Conservation (phyloP, 2,888 invertebrate genomes). For the Lepidocyrtinus sp. region DNA sequence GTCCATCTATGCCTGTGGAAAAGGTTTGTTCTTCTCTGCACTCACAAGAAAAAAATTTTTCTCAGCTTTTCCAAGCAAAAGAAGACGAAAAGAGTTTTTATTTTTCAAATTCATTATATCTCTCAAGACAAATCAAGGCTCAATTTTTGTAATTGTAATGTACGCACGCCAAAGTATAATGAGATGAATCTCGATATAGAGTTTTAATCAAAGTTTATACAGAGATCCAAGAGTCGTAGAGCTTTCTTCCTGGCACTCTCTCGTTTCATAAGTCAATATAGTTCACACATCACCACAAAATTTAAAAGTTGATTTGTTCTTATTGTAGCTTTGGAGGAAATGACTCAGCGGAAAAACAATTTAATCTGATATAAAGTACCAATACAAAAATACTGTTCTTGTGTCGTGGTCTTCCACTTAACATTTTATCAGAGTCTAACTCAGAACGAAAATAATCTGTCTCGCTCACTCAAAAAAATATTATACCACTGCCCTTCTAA, state of each 20-base stretch:
- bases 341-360: too few species aligned
- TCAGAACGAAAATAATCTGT: slow-evolving; percentile 6
- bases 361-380: too few species aligned
- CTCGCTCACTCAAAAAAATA: slow-evolving; percentile 26
- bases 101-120: background rate
- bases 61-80: slow-evolving; percentile 37
- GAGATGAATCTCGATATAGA: background rate
- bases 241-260: slow-evolving; percentile 55
- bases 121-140: background rate
- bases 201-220: too few species aligned
- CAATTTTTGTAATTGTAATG: background rate
- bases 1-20: slow-evolving; percentile 96
- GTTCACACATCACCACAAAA: too few species aligned
- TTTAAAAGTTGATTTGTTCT: too few species aligned
- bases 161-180: background rate
- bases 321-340: too few species aligned
- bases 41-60: slow-evolving; percentile 36
- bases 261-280: too few species aligned
- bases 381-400: background rate
- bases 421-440: background rate
- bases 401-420: slow-evolving; percentile 19
- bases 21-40: slow-evolving; percentile 79
- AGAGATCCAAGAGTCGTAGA: too few species aligned
- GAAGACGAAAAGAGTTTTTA: slow-evolving; percentile 9
- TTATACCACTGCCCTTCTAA: slow-evolving; percentile 28